Base-by-base conservation (phyloP, 1,140 invertebrate species). In the Drosophila funebris region DNA sequence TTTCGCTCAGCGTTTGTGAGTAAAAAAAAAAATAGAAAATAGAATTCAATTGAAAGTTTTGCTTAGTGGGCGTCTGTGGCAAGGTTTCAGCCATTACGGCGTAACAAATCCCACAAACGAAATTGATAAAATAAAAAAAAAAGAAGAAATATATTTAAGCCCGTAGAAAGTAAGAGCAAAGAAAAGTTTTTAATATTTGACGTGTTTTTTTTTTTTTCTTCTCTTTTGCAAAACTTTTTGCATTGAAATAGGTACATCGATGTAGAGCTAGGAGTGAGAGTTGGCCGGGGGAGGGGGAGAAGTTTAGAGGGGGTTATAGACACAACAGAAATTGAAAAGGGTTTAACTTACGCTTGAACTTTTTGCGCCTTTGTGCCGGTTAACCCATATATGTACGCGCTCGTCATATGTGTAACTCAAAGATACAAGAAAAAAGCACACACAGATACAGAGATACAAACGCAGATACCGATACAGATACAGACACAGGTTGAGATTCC, bases 151-250 rank as follows among this genome's bases (percentile, higher is more conserved):
- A 37, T 43, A 78, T 73, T 57, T 78, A 53, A 75, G 60, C 62
- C 70, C 64, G 53, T 67, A 74, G 82, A 84, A 84, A 84, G 82
- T 84, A 87, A 84, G 71, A 78, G 82, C 78, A 52, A 74, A 66
- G 70, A 85, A 85, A 85, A 85, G 77, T 85, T 85, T 85, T 81
- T 85, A 87, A 85, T 85, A 85, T 85, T 82, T 85, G 82, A 87
- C 78, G 76, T 85, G 80, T 84, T 83, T 84, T 62, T 70, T 66
- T 66, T 73, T 58, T 72, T 57, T 37, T 61, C 44, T 75, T 46
- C 18, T 60, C 43, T 61, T 73, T 54, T 53, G 29, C 33, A 18
- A 63, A 70, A 66, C 69, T 79, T 62, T 71, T 48, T 66, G 73
- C 58, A 76, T 73, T 63, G 80, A 79, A 79, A 70, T 73, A 69